Evolutionary conservation across 2,888 invertebrate genomes (phyloP), one percentile per base, ranked within the genome.

Genomic region (Plebejus melissa): DNA sequence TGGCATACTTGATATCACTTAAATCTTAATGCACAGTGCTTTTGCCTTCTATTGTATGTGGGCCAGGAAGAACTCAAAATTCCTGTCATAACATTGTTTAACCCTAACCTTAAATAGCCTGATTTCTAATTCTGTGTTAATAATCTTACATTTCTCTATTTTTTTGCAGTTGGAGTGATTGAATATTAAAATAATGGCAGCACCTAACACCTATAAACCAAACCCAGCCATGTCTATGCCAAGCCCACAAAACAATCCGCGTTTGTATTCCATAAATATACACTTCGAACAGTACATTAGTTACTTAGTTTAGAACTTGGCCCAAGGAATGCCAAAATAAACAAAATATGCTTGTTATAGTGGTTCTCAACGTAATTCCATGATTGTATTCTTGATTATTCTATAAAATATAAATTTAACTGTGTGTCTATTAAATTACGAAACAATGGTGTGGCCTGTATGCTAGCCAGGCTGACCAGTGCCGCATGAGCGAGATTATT

Each of bases 171-270:
- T 71, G n/a, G 32, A 58, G 38, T 71, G 58, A 71, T 6, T 46
- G 32, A 69, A 83, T 83, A 82, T 80, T 80, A 81, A 77, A 82
- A 98, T 98, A 82, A 98, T 98, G 97, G 96, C 97, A 82, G 93
- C 97, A 80, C 97, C 97, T 77, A 94, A 95, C 82, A 97, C 96
- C 88, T 98, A 97, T 88, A 97, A 97, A 89, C 97, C 97, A 94
- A 93, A 90, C 81, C 95, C 97, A 82, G 96, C 97, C 76, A 95
- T 96, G 89, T 95, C 96, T 82, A 95, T 96, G 89, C 95, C 96
- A 80, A 95, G 95, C 83, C 95, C 96, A 69, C 95, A 96, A 82
- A 94, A 94, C 85, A 94, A 96, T 84, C 96, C 95, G 92, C 96
- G 96, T 96, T 95, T 95, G 96, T 94, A 90, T 90, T 87, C 77